Evolutionary conservation across 2,797 vertebrate species (phyloP), one percentile per base, ranked within the genome.

Genomic region (Tolypeutes matacus): DNA sequence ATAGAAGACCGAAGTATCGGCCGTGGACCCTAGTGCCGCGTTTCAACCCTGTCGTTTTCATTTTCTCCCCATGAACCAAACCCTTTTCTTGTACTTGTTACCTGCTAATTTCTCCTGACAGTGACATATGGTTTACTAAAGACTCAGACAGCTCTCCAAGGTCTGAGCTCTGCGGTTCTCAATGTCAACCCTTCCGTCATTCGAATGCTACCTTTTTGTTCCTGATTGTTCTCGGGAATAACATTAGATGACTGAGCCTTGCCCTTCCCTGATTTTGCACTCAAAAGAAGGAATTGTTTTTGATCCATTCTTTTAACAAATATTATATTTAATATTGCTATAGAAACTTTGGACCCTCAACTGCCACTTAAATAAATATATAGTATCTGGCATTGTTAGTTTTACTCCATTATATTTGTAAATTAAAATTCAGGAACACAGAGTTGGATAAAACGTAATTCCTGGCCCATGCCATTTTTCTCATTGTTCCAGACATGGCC

Each of bases 251-350:
- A 56, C 31, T 46, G n/a, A 85, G 29, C 10, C 27, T 67, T 81
- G 25, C n/a, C 65, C 62, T 77, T 58, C 65, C 86, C 34, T 85
- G 65, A 77, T 21, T 91, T 70, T 36, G 17, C 25, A 36, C 25
- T 11, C 46, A 14, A 34, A 31, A 64, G 62, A 75, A 86, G 56
- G 42, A 58, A 85, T 15, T 64, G 76, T 51, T 49, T 67, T 39
- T 15, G 9, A 69, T 60, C 49, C 9, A 39, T 67, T 73, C 49
- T 94, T 85, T 88, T 65, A 46, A 88, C 25, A 67, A 91, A 88
- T 51, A 56, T 39, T 42, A 13, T 17, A 36, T 58, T 31, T 34
- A 46, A 11, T 75, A 13, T 56, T 85, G 27, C 42, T 51, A 1
- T 20, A 36, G 12, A 29, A 70, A 31, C 42, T 27, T 42, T 27